These are phyloP conservation scores for Ips typographus DNA, from an alignment of 1,140 invertebrate genomes.

Conservation along the genomic window DNA sequence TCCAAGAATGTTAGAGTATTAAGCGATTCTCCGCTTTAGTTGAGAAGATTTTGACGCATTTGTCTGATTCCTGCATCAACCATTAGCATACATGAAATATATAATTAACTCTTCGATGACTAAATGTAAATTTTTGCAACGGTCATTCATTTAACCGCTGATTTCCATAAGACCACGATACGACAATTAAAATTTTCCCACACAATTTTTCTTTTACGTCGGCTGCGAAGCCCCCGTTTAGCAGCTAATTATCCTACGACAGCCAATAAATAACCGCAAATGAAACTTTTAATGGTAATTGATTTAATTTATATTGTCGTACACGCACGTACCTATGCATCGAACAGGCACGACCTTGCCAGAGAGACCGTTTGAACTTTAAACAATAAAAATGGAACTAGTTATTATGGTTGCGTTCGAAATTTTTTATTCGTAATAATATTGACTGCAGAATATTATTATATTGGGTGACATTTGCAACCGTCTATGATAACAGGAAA, in stretches of 20 bases:
- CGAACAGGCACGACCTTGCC: constrained; percentile 29
- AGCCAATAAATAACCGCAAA: constrained; percentile 23
- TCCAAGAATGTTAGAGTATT: no score
- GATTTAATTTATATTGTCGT: constrained; percentile 33
- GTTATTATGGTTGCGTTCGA: constrained; percentile 25
- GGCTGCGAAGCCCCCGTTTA: constrained; percentile 5
- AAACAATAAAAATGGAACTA: constrained; percentile 35
- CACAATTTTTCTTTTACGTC: constrained; percentile 14
- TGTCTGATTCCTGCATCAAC: no score
- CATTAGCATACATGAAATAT: no score
- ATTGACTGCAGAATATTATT: constrained; percentile 14
- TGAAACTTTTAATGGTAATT: constrained; percentile 24
- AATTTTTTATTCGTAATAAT: constrained; percentile 32
- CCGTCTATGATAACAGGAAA: constrained; percentile 30
- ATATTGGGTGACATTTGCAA: constrained; percentile 35
- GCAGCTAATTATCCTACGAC: constrained; percentile 25
- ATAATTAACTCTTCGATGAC: no score
- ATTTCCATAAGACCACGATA: background rate
- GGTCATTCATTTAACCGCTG: background rate
- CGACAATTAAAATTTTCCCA: constrained; percentile 27
- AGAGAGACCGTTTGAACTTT: constrained; percentile 35
- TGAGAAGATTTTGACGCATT: no score
- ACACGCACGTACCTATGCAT: constrained; percentile 13
- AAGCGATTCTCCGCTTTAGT: no score
- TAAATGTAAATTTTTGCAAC: no score